Conservation (phyloP, 1,140 invertebrate genomes). For the Euura saliciscinereae region DNA sequence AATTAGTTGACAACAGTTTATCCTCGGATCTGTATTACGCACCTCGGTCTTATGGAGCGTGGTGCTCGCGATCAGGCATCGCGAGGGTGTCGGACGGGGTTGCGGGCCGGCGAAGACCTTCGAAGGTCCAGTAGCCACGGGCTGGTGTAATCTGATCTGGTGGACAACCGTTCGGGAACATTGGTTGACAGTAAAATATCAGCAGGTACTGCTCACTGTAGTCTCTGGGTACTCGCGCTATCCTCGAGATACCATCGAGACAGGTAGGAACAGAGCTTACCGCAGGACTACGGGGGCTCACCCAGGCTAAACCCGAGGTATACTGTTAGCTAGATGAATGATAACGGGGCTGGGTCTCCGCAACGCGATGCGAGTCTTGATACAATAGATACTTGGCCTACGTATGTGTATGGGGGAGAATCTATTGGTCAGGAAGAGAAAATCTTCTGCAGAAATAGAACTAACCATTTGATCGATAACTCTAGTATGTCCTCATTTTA, state of each 20-base stretch:
- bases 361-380: slow-evolving; percentile 49
- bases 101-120: slow-evolving; percentile 26
- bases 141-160: slow-evolving; percentile 48
- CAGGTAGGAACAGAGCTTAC: slow-evolving; percentile 40
- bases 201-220: slow-evolving; percentile 53
- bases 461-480: slow-evolving; percentile 39
- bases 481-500: slow-evolving; percentile 4
- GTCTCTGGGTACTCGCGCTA: slow-evolving; percentile 17
- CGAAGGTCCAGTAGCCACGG: background rate
- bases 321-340: slow-evolving; percentile 55
- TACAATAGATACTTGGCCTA: slow-evolving; percentile 43
- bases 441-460: slow-evolving; percentile 25
- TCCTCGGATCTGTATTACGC: no score
- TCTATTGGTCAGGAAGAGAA: slow-evolving; percentile 35
- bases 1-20: no score
- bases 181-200: slow-evolving; percentile 60
- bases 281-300: background rate
- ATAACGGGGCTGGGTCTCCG: slow-evolving; percentile 36
- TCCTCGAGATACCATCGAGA: slow-evolving; percentile 47
- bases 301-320: slow-evolving; percentile 29
- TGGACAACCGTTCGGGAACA: slow-evolving; percentile 55
- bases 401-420: slow-evolving; percentile 20
- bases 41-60: no score
- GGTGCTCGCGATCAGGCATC: no score
- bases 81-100: slow-evolving; percentile 16